A percentile compares a stretch with the other conserved stretches of the same genome.
Evolutionary conservation across 1,140 invertebrate species (phyloP).

Genomic region (Drosophila triauraria): DNA sequence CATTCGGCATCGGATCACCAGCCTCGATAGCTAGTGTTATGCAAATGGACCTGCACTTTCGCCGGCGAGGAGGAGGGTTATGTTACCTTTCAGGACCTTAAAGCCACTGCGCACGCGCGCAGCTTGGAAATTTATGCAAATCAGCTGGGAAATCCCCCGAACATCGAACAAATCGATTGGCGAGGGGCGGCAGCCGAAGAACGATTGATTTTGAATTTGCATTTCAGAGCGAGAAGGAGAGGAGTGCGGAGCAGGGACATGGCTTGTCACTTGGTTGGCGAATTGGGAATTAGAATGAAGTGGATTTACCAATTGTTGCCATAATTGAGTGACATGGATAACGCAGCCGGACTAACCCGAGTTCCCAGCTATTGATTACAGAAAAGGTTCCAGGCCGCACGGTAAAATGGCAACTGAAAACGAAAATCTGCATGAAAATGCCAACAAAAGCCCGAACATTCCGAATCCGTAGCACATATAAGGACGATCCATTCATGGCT

Average conservation of each 20-base stretch:
- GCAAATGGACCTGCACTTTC: constrained; percentile 76
- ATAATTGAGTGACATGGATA: constrained; percentile 82
- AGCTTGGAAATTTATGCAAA: constrained; percentile 73
- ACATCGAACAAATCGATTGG: constrained; percentile 64
- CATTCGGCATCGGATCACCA: constrained; percentile 41
- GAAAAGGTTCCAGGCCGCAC: constrained; percentile 67
- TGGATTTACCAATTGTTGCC: constrained; percentile 80
- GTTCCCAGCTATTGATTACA: constrained; percentile 72
- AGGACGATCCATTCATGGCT: constrained; percentile 33
- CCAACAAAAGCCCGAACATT: constrained; percentile 68
- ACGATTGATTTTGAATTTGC: constrained; percentile 57
- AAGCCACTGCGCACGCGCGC: constrained; percentile 67
- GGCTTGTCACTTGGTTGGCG: constrained; percentile 64
- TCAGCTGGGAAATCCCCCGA: constrained; percentile 47
- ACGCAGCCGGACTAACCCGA: constrained; percentile 22
- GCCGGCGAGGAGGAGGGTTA: constrained; percentile 37
- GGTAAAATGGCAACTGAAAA: constrained; percentile 46
- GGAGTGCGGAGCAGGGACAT: constrained; percentile 18
- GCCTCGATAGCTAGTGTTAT: constrained; percentile 72
- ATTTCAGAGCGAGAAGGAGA: constrained; percentile 5
- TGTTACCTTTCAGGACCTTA: constrained; percentile 19
- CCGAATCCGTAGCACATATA: constrained; percentile 27
- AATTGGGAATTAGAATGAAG: constrained; percentile 68
- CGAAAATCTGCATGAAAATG: constrained; percentile 81
- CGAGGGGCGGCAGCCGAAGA: constrained; percentile 21